phyloP scores from a whole-genome alignment of 1,140 invertebrate species.

The Brachystomella parvula region DNA sequence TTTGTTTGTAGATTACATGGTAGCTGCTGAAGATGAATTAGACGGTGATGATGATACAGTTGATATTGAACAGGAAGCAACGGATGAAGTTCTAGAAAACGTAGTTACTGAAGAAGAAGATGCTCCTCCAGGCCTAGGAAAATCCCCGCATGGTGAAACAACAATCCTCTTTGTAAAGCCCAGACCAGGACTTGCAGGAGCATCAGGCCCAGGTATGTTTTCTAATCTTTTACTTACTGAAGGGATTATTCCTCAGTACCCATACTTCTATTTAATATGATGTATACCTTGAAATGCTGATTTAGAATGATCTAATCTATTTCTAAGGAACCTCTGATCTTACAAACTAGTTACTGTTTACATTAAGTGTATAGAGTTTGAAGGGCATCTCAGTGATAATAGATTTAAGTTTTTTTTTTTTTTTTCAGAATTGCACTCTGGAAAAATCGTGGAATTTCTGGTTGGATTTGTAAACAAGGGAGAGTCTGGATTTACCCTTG shows the following conservation, averaged over 20 bases:
- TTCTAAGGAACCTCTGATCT: constrained; percentile 38
- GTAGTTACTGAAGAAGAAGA: constrained; percentile 48
- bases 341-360: neutral
- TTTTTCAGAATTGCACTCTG: constrained; percentile 78
- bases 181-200: constrained; percentile 44
- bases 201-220: constrained; percentile 56
- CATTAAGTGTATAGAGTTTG: neutral
- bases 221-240: no score
- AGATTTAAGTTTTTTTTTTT: constrained; percentile 26
- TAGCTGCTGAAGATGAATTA: constrained; percentile 61
- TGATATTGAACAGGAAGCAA: constrained; percentile 54
- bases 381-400: neutral
- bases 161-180: constrained; percentile 88
- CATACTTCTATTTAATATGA: constrained; percentile 23
- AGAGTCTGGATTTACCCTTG: constrained; percentile 77
- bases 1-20: constrained; percentile 49
- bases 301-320: constrained; percentile 9
- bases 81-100: constrained; percentile 47
- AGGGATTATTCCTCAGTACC: neutral
- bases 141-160: constrained; percentile 87
- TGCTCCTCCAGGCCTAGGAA: constrained; percentile 48
- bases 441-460: constrained; percentile 84
- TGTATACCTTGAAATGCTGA: constrained; percentile 29
- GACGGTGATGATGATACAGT: constrained; percentile 66
- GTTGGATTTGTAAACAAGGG: constrained; percentile 96